Percentiles rank a stretch among this genome's conserved stretches.
Conservation (phyloP, 2,797 vertebrate genomes). For the Adrianichthys oophorus region DNA sequence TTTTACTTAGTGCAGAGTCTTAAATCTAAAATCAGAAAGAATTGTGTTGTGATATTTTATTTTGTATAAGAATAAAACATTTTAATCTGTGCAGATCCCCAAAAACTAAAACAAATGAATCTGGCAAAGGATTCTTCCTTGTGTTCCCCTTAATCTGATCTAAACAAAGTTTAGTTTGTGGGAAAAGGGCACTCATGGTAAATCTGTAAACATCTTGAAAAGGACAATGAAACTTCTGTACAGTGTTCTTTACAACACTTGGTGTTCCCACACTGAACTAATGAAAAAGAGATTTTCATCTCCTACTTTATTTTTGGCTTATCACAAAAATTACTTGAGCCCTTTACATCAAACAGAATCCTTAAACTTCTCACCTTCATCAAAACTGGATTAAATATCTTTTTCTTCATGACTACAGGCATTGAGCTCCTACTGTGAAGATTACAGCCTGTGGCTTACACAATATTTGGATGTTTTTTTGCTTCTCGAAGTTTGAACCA, state of each 20-base stretch:
- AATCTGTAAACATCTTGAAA: conserved; percentile 27
- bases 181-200: conserved; percentile 22
- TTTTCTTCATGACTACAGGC: conserved; percentile 21
- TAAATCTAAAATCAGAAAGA: no score
- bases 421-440: conserved; percentile 36
- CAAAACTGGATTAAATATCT: conserved; percentile 56
- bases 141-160: conserved; percentile 5
- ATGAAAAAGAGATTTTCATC: conserved; percentile 29
- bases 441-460: conserved; percentile 33
- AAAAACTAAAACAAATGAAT: neutral
- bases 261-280: conserved; percentile 29
- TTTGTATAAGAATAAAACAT: no score
- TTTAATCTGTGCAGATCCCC: no score
- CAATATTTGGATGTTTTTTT: conserved; percentile 22
- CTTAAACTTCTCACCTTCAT: conserved; percentile 47
- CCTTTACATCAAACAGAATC: conserved; percentile 42
- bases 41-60: no score
- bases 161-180: conserved; percentile 21
- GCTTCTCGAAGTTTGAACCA: conserved; percentile 14
- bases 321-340: conserved; percentile 16
- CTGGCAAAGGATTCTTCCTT: neutral
- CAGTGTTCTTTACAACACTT: conserved; percentile 23
- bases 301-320: conserved; percentile 23
- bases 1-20: no score
- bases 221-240: conserved; percentile 7